A percentile compares a stretch with the other conserved stretches of the same genome.
These are phyloP conservation scores for Lagopus muta DNA, from an alignment of 2,113 vertebrate species.

Conservation along the genomic window DNA sequence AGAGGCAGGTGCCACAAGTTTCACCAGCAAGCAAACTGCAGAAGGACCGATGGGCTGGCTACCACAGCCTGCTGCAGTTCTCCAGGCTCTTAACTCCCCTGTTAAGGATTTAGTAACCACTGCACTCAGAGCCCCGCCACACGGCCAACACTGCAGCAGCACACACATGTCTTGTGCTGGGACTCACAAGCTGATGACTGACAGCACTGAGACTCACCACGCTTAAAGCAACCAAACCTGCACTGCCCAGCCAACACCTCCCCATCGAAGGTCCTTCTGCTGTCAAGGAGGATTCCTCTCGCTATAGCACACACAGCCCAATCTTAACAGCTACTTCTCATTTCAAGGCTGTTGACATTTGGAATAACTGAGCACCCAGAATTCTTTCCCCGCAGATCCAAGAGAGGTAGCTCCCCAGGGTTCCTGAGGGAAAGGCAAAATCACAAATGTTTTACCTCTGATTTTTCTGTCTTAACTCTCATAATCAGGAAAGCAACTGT, in stretches of 20 bases:
- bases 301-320: background rate
- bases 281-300: background rate
- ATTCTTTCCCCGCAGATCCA: background rate
- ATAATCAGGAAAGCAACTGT: background rate
- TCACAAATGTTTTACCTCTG: background rate
- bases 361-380: background rate
- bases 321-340: background rate
- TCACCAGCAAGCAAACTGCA: background rate
- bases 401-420: background rate
- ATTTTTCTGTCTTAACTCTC: background rate
- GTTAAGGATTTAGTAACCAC: background rate
- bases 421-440: background rate
- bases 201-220: background rate
- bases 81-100: background rate
- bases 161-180: background rate
- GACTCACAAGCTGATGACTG: background rate
- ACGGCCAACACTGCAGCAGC: accelerated
- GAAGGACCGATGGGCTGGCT: background rate
- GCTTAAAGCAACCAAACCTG: background rate
- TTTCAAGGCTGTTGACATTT: background rate
- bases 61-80: background rate
- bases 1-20: background rate
- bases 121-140: background rate
- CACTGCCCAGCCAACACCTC: background rate
- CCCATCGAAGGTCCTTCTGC: background rate